phyloP scores from a whole-genome alignment of 2,888 invertebrate genomes.

The Vannuccia rotundouncinata region DNA sequence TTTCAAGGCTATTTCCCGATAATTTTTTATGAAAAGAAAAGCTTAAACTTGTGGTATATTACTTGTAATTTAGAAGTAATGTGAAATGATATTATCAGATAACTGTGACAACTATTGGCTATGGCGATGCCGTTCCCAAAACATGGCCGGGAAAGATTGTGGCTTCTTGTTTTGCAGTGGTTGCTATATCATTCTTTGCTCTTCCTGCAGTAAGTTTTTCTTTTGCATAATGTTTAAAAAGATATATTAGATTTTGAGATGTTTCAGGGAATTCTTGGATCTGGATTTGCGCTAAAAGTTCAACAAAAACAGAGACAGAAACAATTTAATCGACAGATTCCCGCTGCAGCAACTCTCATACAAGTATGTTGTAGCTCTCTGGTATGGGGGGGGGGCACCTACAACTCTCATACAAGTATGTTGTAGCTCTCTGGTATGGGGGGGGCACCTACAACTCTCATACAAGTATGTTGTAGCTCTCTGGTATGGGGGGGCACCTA shows the following conservation, averaged over 20 bases:
- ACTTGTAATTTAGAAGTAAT: too few relatives aligned
- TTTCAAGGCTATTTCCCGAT: too few relatives aligned
- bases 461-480: constrained; percentile 60
- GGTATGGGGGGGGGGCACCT: too few relatives aligned
- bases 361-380: constrained; percentile 57
- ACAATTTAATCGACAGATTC: constrained; percentile 74
- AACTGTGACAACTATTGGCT: constrained; percentile 76
- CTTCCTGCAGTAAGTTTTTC: constrained; percentile 69
- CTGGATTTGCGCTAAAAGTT: constrained; percentile 76
- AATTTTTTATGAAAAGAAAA: too few relatives aligned
- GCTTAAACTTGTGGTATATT: too few relatives aligned
- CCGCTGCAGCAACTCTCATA: constrained; percentile 75
- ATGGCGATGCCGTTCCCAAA: constrained; percentile 76
- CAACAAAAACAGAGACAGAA: constrained; percentile 80
- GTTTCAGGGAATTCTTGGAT: constrained; percentile 71
- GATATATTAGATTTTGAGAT: neutral
- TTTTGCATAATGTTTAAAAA: neutral
- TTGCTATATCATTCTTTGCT: constrained; percentile 78
- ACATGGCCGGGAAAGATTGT: constrained; percentile 80
- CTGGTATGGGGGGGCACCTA: too few relatives aligned
- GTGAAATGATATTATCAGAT: constrained; percentile 64
- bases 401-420: constrained; percentile 69
- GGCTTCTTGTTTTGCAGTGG: constrained; percentile 75
- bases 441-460: constrained; percentile 77
- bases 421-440: too few relatives aligned